phyloP scores from a whole-genome alignment of 2,888 invertebrate species.

The Rhamnusium bicolor region DNA sequence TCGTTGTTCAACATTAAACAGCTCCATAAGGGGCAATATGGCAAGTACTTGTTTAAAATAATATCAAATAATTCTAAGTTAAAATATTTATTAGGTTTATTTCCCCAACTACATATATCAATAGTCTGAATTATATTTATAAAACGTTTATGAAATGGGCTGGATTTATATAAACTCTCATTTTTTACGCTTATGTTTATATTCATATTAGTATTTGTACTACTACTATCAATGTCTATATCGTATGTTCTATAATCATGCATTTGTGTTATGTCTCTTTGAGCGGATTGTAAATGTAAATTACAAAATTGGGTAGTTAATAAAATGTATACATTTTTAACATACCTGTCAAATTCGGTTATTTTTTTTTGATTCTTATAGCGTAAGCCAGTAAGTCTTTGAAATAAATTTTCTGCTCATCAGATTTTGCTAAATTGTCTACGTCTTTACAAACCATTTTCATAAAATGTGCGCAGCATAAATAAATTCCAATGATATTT shows the following conservation, averaged over 20 bases:
- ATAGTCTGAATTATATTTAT: not conserved
- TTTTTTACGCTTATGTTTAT: not conserved
- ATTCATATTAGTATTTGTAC: too few relatives aligned
- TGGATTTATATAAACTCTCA: not conserved
- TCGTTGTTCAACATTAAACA: conserved; percentile 4
- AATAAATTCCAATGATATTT: conserved; percentile 11
- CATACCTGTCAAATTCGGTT: conserved; percentile 31
- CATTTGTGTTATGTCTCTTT: not conserved
- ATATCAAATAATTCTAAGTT: not conserved
- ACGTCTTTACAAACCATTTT: conserved; percentile 44
- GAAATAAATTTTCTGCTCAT: conserved; percentile 30
- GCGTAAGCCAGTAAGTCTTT: conserved; percentile 1
- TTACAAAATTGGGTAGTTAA: conserved; percentile 1
- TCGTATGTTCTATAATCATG: too few relatives aligned
- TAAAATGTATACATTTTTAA: conserved; percentile 20
- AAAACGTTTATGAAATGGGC: conserved; percentile 18
- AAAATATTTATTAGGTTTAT: not conserved
- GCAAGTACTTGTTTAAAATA: not conserved
- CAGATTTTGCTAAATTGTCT: conserved; percentile 5
- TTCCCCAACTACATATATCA: not conserved
- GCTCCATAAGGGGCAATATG: conserved; percentile 35
- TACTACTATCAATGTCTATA: too few relatives aligned
- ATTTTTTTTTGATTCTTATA: too few relatives aligned
- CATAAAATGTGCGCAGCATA: conserved; percentile 19
- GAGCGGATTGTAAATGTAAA: not conserved